Percentiles rank a stretch among this genome's conserved stretches.
These are phyloP conservation scores for Sus cebifrons DNA, from an alignment of 2,797 vertebrate species.

Conservation along the genomic window DNA sequence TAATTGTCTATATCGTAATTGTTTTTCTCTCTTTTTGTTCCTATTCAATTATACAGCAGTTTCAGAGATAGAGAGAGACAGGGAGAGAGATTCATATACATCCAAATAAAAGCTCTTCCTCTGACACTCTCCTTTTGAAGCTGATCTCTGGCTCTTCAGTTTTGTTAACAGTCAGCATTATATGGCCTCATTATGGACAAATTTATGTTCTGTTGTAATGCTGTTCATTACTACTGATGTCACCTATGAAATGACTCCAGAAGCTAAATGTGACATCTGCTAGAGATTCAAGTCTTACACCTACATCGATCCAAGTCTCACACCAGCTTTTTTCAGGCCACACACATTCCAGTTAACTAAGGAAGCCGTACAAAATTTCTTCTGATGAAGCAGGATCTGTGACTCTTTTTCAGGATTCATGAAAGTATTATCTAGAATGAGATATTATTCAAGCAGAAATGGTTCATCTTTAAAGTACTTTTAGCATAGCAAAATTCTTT, in stretches of 20 bases:
- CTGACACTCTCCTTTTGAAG: not conserved
- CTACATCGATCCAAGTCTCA: not conserved
- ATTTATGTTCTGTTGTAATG: constrained; percentile 64
- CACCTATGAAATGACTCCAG: constrained; percentile 35
- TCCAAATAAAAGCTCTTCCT: not conserved
- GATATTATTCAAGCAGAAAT: constrained; percentile 28
- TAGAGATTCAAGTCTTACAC: constrained; percentile 45
- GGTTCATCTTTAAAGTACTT: constrained; percentile 53
- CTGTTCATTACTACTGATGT: constrained; percentile 37
- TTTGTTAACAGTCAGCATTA: not conserved
- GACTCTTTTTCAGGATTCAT: not conserved
- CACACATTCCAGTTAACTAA: constrained; percentile 19
- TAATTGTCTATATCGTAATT: not conserved
- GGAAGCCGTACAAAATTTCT: constrained; percentile 23
- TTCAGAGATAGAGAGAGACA: not conserved
- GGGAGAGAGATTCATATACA: not conserved
- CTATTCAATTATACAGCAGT: not conserved
- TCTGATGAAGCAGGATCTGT: not conserved
- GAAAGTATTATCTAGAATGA: constrained; percentile 53
- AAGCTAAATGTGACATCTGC: constrained; percentile 55
- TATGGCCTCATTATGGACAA: not conserved
- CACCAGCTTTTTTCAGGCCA: not conserved
- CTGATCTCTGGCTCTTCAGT: not conserved
- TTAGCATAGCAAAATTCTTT: not conserved
- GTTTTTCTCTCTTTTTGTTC: not conserved